Conservation (phyloP, 2,113 vertebrate genomes). For the Tiliqua scincoides region DNA sequence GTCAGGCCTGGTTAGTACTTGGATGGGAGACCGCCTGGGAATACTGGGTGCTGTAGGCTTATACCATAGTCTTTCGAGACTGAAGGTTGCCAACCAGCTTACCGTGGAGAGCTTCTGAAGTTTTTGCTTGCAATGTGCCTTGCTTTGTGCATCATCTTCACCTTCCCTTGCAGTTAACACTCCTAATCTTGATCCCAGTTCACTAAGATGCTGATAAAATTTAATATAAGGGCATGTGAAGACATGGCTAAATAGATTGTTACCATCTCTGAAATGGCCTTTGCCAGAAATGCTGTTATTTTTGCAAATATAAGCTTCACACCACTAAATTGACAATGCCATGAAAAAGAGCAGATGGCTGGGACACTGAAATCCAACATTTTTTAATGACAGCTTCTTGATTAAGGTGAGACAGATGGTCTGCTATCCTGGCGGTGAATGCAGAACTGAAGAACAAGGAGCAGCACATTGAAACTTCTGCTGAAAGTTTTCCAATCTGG, state of each 20-base stretch:
- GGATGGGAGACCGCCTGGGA: too few species aligned
- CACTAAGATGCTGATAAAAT: not conserved
- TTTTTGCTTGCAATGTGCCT: not conserved
- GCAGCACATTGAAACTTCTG: not conserved
- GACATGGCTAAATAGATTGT: not conserved
- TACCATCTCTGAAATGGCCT: not conserved
- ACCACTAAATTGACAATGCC: not conserved
- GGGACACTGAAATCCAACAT: not conserved
- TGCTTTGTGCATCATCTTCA: not conserved
- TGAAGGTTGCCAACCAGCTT: not conserved
- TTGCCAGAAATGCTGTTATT: not conserved
- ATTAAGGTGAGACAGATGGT: slow-evolving; percentile 11
- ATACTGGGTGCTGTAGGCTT: too few species aligned
- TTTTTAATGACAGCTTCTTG: slow-evolving; percentile 16
- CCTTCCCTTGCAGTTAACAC: not conserved
- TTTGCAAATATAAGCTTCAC: not conserved
- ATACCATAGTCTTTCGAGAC: too few species aligned
- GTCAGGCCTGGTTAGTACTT: too few species aligned
- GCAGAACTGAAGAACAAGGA: not conserved
- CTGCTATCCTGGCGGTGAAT: not conserved
- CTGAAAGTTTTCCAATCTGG: not conserved
- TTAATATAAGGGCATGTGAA: not conserved
- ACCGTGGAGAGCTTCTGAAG: not conserved
- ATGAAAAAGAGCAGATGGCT: slow-evolving; percentile 1
- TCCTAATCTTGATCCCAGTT: not conserved